phyloP scores from a whole-genome alignment of 2,113 vertebrate genomes.

The Mixornis gularis region DNA sequence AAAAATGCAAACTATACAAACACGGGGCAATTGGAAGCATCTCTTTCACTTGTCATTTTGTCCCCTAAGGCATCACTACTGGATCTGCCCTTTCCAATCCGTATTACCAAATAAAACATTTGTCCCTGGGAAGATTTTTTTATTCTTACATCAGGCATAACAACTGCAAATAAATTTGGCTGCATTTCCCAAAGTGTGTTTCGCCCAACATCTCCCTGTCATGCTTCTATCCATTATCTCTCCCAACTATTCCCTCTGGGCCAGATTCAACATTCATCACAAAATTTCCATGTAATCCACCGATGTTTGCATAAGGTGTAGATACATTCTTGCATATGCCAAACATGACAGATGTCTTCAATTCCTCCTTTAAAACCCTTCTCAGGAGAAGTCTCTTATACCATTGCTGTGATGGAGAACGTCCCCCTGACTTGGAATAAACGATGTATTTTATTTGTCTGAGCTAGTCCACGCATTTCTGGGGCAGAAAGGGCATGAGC shows the following conservation, averaged over 20 bases:
- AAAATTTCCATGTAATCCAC: not conserved
- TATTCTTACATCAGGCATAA: not conserved
- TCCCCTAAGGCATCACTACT: not conserved
- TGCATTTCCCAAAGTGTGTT: not conserved
- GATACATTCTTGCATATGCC: not conserved
- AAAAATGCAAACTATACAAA: not conserved
- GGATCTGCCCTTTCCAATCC: not conserved
- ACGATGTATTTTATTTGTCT: not conserved
- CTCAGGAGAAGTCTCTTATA: not conserved
- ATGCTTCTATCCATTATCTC: not conserved
- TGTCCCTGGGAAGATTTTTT: not conserved
- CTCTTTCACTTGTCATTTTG: not conserved
- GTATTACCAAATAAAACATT: not conserved
- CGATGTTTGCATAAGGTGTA: not conserved
- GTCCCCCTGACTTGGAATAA: not conserved
- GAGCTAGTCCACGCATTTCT: not conserved
- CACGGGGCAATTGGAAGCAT: not conserved
- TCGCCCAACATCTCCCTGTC: not conserved
- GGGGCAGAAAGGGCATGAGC: not conserved
- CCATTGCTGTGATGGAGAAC: not conserved
- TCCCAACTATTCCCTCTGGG: not conserved
- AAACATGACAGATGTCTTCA: not conserved
- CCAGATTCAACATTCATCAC: not conserved
- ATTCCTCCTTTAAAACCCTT: not conserved
- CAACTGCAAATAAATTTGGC: constrained; percentile 16